Percentiles rank a stretch among this genome's conserved stretches.
phyloP scores from a whole-genome alignment of 2,888 invertebrate species.

The Antheraea assamensis region DNA sequence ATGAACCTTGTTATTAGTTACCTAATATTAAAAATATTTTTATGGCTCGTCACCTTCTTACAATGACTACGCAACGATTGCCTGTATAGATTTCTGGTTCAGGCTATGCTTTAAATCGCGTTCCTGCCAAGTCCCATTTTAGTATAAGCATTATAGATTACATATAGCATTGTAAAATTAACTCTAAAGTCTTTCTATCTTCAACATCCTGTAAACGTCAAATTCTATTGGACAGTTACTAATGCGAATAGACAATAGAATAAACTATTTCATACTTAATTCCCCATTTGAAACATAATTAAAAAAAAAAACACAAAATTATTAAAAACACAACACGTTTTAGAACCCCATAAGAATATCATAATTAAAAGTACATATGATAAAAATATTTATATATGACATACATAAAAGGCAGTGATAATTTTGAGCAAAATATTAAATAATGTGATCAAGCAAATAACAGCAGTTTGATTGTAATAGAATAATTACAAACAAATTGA shows the following conservation, averaged over 20 bases:
- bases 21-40: not conserved
- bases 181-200: not conserved
- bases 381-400: not conserved
- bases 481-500: constrained; percentile 38
- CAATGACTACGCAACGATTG: not conserved
- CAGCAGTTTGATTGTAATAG: constrained; percentile 49
- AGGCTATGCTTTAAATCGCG: not conserved
- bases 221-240: not conserved
- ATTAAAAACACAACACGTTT: not conserved
- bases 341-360: not conserved
- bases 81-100: not conserved
- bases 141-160: not conserved
- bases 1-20: not conserved
- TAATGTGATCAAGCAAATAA: constrained; percentile 54
- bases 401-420: constrained; percentile 40
- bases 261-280: not conserved
- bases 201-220: not conserved
- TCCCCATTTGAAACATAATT: not conserved
- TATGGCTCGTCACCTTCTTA: not conserved
- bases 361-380: not conserved
- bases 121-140: not conserved
- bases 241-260: not conserved
- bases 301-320: not conserved
- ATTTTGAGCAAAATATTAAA: constrained; percentile 46
- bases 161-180: not conserved